phyloP scores from a whole-genome alignment of 2,888 invertebrate species.

The Heliconius hortense region DNA sequence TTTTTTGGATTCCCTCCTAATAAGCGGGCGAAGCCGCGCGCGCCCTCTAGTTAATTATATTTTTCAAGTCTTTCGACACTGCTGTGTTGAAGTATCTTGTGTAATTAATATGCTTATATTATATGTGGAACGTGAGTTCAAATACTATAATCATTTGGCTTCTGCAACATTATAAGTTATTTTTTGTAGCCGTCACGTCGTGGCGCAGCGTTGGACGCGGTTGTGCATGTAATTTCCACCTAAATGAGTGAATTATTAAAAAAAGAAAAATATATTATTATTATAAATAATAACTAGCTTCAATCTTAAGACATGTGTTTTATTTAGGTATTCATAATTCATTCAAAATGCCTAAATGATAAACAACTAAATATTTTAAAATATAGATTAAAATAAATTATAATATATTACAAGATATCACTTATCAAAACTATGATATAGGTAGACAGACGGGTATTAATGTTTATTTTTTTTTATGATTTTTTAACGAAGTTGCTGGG shows the following conservation, averaged over 20 bases:
- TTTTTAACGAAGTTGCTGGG: not conserved
- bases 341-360: too few species aligned
- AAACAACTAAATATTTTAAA: too few species aligned
- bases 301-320: not conserved
- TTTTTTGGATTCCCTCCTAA: too few species aligned
- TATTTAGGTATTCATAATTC: too few species aligned
- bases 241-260: not conserved
- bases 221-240: not conserved
- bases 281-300: not conserved
- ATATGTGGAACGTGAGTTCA: not conserved
- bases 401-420: not conserved
- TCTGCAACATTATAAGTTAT: not conserved
- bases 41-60: constrained; percentile 30
- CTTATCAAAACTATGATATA: not conserved
- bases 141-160: not conserved
- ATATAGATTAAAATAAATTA: not conserved
- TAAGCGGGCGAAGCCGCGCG: too few species aligned
- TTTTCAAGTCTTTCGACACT: constrained; percentile 7
- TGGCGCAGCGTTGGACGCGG: not conserved
- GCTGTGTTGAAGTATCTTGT: constrained; percentile 3
- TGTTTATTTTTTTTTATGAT: too few species aligned
- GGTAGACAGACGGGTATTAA: not conserved
- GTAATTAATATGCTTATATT: not conserved
- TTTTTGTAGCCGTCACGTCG: not conserved
- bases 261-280: too few species aligned